Evolutionary conservation across 2,113 vertebrate species (phyloP).

Genomic region (Rhegmatorhina hoffmannsi): DNA sequence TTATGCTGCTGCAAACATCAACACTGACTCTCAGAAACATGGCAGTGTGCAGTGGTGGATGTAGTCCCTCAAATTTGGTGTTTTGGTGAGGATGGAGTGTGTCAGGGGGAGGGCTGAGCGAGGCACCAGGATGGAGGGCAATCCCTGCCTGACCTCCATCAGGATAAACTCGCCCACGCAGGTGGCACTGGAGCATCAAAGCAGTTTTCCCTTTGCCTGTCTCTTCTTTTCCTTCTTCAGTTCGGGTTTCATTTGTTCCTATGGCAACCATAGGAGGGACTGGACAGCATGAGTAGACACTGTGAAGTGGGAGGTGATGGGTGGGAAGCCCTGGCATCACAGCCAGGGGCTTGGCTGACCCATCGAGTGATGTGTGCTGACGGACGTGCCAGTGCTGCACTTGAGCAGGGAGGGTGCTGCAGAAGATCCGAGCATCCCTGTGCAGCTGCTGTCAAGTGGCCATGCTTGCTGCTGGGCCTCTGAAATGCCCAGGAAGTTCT

Average conservation of each 20-base stretch:
- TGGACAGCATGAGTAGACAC: not conserved
- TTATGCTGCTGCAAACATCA: not conserved
- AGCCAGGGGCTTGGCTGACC: not conserved
- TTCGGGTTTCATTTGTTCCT: conserved; percentile 75
- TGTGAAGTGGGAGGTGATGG: conserved; percentile 17
- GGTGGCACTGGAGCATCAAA: conserved; percentile 39
- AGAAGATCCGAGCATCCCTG: not conserved
- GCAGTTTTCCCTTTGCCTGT: not conserved
- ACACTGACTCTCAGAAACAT: fast-evolving
- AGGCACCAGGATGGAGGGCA: not conserved
- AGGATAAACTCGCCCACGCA: not conserved
- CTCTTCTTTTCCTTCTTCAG: not conserved
- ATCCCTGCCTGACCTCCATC: fast-evolving
- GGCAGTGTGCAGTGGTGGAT: fast-evolving
- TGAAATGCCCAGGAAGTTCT: conserved; percentile 1
- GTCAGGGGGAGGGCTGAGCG: not conserved
- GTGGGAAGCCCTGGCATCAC: not conserved
- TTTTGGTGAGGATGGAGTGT: fast-evolving
- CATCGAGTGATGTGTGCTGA: not conserved
- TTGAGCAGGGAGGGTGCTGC: not conserved
- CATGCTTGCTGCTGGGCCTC: fast-evolving
- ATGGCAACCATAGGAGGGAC: conserved; percentile 74
- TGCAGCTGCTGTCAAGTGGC: not conserved
- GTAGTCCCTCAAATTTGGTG: fast-evolving
- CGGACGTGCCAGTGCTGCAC: not conserved